These are phyloP conservation scores for Mesitornis unicolor DNA, from an alignment of 2,113 vertebrate genomes.

Conservation along the genomic window DNA sequence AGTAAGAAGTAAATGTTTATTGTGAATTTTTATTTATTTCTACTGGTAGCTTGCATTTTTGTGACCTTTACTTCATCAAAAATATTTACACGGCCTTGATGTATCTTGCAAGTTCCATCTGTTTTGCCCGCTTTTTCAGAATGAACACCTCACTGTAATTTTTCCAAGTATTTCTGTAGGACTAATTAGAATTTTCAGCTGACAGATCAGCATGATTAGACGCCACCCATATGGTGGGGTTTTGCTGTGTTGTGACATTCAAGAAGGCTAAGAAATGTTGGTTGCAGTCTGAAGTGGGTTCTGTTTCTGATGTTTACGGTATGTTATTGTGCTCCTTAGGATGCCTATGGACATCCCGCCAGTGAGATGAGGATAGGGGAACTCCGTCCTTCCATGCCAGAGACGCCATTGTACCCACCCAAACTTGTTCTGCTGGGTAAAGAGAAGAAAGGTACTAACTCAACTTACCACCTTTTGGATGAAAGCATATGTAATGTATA, in stretches of 20 bases:
- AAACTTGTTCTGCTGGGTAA: conserved; percentile 97
- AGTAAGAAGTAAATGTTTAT: background rate
- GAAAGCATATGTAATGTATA: background rate
- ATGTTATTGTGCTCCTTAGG: conserved; percentile 78
- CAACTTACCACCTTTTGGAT: background rate
- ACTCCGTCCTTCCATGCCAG: conserved; percentile 94
- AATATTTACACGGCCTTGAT: background rate
- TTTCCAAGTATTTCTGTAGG: background rate
- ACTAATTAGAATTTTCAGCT: background rate
- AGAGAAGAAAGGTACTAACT: conserved; percentile 93
- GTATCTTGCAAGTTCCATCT: background rate
- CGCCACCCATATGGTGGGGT: background rate
- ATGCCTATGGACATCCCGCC: conserved; percentile 92
- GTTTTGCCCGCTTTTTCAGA: background rate
- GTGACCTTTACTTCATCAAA: background rate
- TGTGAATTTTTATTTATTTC: background rate
- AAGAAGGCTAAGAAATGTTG: background rate
- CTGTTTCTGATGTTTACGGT: background rate
- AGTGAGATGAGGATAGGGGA: conserved; percentile 98
- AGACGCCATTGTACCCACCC: conserved; percentile 95
- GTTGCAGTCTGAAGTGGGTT: background rate
- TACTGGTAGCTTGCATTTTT: background rate
- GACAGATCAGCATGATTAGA: background rate
- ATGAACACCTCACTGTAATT: background rate
- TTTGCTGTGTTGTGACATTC: background rate